Evolutionary conservation across 2,797 vertebrate genomes (phyloP), one percentile per base, ranked within the genome.

Genomic region (Paramormyrops hopkinsi): DNA sequence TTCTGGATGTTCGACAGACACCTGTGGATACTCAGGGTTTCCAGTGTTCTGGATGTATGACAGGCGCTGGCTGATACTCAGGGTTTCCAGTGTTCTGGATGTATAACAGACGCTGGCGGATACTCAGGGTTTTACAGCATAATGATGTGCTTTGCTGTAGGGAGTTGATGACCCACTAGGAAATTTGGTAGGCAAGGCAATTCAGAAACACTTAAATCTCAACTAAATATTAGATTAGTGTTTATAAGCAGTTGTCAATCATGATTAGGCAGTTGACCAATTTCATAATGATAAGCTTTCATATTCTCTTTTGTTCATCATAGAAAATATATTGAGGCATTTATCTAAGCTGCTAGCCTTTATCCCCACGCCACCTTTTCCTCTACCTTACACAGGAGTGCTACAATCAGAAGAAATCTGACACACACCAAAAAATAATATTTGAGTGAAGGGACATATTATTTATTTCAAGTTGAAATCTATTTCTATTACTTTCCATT

Each of bases 141-240:
- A 93, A 93, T 93, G 87, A 92, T 93, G 90, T 69, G 50, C 90
- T 91, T 90, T 89, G 84, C 56, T 22, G 2, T 59, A 88, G 51
- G 90, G 62, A 22, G 92, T 92, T 91, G 89, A 48, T 86, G 48
- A 76, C 6, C 17, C 9, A 51, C 44, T 37, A 37, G n/a, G 76
- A 48, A 37, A 90, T 90, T 93, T 91, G 92, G 90, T 92, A 92
- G 94, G 92, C 92, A 93, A 44, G 14, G 94, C 92, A 91, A 92
- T 92, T 88, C 87, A 85, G 93, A 93, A 94, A 94, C 94, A 91
- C 92, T 95, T 95, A 89, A 89, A 88, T 92, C 91, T 95, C 92
- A 93, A 95, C 96, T 96, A 95, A 94, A 94, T 93, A 92, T 51
- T 90, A 93, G 94, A 96, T 96, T 95, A 96, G 93, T 90, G 93